phyloP scores from a whole-genome alignment of 2,113 vertebrate genomes.

The Channa maculata region DNA sequence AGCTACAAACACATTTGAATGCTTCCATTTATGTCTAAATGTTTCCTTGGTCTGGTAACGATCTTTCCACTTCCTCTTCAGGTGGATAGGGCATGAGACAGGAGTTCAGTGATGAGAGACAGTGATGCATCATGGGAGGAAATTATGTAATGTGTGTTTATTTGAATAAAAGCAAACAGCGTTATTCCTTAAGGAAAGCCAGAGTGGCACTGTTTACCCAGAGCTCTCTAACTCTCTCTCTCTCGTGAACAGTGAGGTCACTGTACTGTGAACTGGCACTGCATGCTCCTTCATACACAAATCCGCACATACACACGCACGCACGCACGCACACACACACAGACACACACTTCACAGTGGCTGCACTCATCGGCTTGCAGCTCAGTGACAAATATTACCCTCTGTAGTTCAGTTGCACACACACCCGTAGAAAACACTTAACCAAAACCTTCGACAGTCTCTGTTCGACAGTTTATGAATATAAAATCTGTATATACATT shows the following conservation, averaged over 20 bases:
- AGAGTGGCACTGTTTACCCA: slow-evolving; percentile 77
- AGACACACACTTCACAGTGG: slow-evolving; percentile 17
- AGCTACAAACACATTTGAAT: slow-evolving; percentile 5
- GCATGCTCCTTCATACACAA: slow-evolving; percentile 3
- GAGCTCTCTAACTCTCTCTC: slow-evolving; percentile 29
- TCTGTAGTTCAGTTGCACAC: not conserved
- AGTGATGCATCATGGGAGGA: slow-evolving; percentile 49
- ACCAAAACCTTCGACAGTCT: too few relatives aligned
- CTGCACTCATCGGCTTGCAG: slow-evolving; percentile 22
- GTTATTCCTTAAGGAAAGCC: slow-evolving; percentile 73
- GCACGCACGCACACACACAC: slow-evolving; percentile 22
- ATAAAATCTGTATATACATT: too few relatives aligned
- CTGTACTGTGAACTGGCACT: slow-evolving; percentile 66
- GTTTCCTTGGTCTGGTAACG: slow-evolving; percentile 5
- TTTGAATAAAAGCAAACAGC: slow-evolving; percentile 64
- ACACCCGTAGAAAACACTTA: too few relatives aligned
- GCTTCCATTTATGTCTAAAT: slow-evolving; percentile 1
- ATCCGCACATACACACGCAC: slow-evolving; percentile 25
- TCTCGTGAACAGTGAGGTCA: slow-evolving; percentile 63
- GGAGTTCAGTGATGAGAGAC: slow-evolving; percentile 26
- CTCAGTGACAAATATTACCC: slow-evolving; percentile 9
- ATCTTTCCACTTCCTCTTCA: slow-evolving; percentile 36
- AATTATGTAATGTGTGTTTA: slow-evolving; percentile 58
- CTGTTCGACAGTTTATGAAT: too few relatives aligned
- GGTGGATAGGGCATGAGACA: slow-evolving; percentile 22